Conservation (phyloP, 2,888 invertebrate genomes). For the Athrips mouffetella region DNA sequence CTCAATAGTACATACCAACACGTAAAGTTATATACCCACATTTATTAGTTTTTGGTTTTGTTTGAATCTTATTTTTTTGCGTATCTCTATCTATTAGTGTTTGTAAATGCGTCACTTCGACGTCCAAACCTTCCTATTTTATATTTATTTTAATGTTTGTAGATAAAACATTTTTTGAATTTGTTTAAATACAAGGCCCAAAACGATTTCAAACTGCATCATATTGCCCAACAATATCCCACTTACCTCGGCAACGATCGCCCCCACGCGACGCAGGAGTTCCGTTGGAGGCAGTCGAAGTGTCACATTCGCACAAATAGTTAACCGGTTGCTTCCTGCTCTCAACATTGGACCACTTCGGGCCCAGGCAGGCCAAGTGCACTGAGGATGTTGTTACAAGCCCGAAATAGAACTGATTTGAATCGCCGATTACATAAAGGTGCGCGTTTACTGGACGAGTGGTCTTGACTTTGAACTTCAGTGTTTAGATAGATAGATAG, state of each 20-base stretch:
- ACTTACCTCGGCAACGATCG: constrained; percentile 23
- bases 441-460: not conserved
- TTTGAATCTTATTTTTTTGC: too few relatives aligned
- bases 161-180: too few relatives aligned
- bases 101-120: too few relatives aligned
- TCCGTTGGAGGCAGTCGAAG: constrained; percentile 28
- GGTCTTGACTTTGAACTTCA: constrained; percentile 8
- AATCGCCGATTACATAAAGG: constrained; percentile 22
- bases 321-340: constrained; percentile 64
- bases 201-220: too few relatives aligned
- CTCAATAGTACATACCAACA: too few relatives aligned
- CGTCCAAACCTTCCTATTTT: too few relatives aligned
- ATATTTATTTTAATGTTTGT: too few relatives aligned
- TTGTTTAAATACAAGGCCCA: too few relatives aligned
- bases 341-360: constrained; percentile 70
- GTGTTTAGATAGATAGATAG: not conserved
- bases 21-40: too few relatives aligned
- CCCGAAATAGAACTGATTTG: constrained; percentile 59
- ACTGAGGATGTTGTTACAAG: constrained; percentile 62
- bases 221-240: too few relatives aligned
- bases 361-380: constrained; percentile 72
- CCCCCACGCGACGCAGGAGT: constrained; percentile 35
- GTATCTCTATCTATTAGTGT: too few relatives aligned
- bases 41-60: too few relatives aligned
- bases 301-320: constrained; percentile 65